Conservation (phyloP, 2,113 vertebrate species). For the Microcebus griseorufus region DNA sequence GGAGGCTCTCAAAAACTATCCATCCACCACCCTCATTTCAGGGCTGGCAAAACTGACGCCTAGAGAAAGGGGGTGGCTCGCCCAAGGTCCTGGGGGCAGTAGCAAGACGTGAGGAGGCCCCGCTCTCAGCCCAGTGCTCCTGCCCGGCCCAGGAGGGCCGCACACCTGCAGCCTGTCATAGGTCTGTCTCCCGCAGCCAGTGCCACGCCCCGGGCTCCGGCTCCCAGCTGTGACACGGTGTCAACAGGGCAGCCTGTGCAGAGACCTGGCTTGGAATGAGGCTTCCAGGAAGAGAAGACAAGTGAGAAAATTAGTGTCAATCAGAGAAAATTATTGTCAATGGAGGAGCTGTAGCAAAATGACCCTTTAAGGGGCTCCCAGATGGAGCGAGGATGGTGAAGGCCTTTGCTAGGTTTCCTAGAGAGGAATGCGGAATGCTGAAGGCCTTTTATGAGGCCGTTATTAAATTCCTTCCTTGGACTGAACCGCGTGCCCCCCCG, state of each 20-base stretch:
- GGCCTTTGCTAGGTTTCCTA: background rate
- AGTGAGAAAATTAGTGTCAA: too few species aligned
- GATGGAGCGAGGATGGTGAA: background rate
- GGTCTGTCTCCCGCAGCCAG: background rate
- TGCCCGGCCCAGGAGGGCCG: fast-evolving
- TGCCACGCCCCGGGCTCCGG: background rate
- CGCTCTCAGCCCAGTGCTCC: background rate
- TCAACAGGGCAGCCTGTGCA: background rate
- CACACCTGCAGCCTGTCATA: background rate
- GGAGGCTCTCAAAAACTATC: background rate
- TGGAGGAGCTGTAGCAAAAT: background rate
- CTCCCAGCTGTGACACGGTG: background rate
- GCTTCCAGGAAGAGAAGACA: too few species aligned
- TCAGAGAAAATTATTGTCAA: too few species aligned
- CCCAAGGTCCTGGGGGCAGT: background rate
- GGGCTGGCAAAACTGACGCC: background rate
- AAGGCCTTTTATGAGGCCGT: background rate
- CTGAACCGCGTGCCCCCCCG: too few species aligned
- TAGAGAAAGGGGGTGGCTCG: background rate
- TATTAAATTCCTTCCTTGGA: background rate
- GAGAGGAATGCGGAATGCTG: background rate
- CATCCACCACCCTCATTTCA: background rate
- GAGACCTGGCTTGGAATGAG: background rate
- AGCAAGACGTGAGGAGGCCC: background rate
- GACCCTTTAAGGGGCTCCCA: background rate